Percentiles rank a stretch among this genome's conserved stretches.
Evolutionary conservation across 2,797 vertebrate genomes (phyloP).

Genomic region (Ptychadena robeensis): DNA sequence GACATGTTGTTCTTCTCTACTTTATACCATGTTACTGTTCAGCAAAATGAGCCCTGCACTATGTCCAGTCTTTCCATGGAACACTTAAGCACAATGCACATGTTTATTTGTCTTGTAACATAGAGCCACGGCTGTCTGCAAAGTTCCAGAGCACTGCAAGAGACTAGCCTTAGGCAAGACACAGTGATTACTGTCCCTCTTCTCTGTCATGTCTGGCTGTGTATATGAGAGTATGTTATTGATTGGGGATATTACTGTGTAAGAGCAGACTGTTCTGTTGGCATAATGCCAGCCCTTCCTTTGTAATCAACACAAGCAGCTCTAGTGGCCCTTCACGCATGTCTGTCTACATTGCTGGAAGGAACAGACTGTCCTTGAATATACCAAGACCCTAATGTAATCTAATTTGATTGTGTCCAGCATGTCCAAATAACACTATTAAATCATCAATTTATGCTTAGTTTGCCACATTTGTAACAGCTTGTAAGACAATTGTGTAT

Average conservation of each 20-base stretch:
- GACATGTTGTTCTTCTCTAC: too few species aligned
- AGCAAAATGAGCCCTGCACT: too few species aligned
- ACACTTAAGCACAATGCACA: background rate
- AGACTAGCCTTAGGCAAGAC: constrained; percentile 11
- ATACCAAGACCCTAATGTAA: background rate
- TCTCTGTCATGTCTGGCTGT: constrained; percentile 35
- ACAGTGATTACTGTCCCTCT: background rate
- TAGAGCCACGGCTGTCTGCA: background rate
- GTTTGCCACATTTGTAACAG: background rate
- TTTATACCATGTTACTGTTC: background rate
- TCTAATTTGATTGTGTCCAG: background rate
- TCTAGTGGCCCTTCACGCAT: constrained; percentile 24
- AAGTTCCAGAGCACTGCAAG: background rate
- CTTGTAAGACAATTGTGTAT: background rate
- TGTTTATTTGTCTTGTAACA: background rate
- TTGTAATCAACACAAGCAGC: constrained; percentile 42
- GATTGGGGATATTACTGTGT: constrained; percentile 22
- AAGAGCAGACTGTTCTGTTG: constrained; percentile 18
- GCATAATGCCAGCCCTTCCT: constrained; percentile 5
- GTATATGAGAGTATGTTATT: constrained; percentile 15
- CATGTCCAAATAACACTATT: background rate
- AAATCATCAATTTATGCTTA: background rate
- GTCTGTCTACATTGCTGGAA: constrained; percentile 1
- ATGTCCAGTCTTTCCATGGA: background rate
- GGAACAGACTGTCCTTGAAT: constrained; percentile 29